Evolutionary conservation across 2,113 vertebrate species (phyloP).

Genomic region (Geothlypis trichas): DNA sequence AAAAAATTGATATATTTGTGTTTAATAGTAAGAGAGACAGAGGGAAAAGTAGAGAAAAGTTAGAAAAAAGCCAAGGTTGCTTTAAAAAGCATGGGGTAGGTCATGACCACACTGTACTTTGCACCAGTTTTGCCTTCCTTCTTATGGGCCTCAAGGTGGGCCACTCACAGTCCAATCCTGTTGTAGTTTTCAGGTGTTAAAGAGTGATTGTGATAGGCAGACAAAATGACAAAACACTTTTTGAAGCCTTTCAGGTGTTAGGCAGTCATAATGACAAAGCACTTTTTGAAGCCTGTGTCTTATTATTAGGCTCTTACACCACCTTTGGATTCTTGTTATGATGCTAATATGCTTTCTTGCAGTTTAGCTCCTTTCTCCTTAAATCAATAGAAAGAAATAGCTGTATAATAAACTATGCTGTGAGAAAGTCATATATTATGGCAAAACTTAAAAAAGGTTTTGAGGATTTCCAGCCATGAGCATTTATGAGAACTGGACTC

Average conservation of each 20-base stretch:
- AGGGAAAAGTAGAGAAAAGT: background rate
- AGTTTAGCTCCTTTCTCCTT: background rate
- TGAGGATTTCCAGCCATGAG: background rate
- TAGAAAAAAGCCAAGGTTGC: background rate
- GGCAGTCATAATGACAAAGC: background rate
- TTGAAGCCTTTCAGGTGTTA: background rate
- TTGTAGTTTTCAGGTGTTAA: background rate
- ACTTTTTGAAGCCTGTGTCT: background rate
- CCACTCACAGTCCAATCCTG: rapidly evolving
- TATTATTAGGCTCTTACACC: background rate
- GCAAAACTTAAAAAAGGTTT: background rate
- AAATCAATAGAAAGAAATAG: background rate
- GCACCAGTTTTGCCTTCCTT: background rate
- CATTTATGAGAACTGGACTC: background rate
- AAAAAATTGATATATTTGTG: background rate
- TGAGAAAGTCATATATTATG: background rate
- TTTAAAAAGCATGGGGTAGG: background rate
- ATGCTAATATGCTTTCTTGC: background rate
- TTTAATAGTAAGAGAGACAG: background rate
- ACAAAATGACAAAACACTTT: background rate
- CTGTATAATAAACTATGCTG: background rate
- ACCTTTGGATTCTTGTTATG: background rate
- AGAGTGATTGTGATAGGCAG: background rate
- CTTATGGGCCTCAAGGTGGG: background rate
- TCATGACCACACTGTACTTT: background rate